Evolutionary conservation across 2,797 vertebrate genomes (phyloP).

Genomic region (Masticophis lateralis): DNA sequence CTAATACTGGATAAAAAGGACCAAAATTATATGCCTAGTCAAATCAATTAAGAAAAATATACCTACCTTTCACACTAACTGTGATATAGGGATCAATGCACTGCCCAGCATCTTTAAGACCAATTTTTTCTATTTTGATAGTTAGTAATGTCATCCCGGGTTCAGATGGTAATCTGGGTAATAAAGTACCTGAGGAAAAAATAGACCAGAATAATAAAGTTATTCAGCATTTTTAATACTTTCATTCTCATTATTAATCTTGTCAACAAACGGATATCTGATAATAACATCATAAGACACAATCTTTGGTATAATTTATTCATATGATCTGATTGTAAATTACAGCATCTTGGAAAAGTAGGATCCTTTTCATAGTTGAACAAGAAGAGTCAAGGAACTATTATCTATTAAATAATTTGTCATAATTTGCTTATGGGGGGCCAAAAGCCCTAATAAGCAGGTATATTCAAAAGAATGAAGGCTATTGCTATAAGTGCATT

Average conservation of each 20-base stretch:
- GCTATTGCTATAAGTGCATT: too few species aligned
- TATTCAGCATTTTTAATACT: neutral
- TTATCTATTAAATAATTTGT: neutral
- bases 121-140: constrained; percentile 93
- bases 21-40: neutral
- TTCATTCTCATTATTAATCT: neutral
- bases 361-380: neutral
- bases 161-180: constrained; percentile 94
- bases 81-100: constrained; percentile 99
- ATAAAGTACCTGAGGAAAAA: constrained; percentile 84
- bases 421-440: neutral
- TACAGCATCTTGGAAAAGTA: neutral
- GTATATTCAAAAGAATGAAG: too few species aligned
- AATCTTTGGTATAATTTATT: neutral
- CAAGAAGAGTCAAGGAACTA: neutral
- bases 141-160: constrained; percentile 94
- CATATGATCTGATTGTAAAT: neutral
- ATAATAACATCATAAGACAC: neutral
- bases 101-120: constrained; percentile 96
- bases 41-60: neutral
- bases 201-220: constrained; percentile 6
- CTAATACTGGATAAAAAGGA: neutral
- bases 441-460: too few species aligned
- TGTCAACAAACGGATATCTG: neutral
- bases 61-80: constrained; percentile 91